phyloP scores from a whole-genome alignment of 2,113 vertebrate species.

The Alethe diademata region DNA sequence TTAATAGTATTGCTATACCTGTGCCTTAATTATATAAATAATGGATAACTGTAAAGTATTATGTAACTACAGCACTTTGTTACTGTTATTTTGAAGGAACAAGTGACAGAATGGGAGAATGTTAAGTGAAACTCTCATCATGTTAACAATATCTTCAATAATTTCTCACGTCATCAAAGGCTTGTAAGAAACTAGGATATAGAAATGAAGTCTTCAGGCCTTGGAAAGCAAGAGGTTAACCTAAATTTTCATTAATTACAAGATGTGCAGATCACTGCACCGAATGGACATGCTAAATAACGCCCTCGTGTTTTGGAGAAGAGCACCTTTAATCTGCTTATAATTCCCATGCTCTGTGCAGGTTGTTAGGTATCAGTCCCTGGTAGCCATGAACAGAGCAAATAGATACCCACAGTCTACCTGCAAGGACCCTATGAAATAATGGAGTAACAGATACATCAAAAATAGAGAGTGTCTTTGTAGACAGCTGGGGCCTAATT shows the following conservation, averaged over 20 bases:
- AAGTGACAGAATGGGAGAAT: not conserved
- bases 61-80: not conserved
- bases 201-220: not conserved
- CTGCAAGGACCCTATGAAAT: not conserved
- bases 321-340: not conserved
- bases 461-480: not conserved
- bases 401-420: not conserved
- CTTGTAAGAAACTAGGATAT: not conserved
- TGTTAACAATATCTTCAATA: not conserved
- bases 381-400: not conserved
- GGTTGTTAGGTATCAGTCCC: not conserved
- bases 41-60: not conserved
- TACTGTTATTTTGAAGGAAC: not conserved
- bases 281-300: not conserved
- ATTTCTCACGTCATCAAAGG: not conserved
- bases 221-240: not conserved
- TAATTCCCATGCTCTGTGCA: not conserved
- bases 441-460: not conserved
- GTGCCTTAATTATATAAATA: not conserved
- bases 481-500: conserved; percentile 1
- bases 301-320: not conserved
- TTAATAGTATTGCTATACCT: not conserved
- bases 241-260: not conserved
- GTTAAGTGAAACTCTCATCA: not conserved
- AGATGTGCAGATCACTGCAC: not conserved